Conservation (phyloP, 2,113 vertebrate species). For the Aspiorhynchus laticeps region DNA sequence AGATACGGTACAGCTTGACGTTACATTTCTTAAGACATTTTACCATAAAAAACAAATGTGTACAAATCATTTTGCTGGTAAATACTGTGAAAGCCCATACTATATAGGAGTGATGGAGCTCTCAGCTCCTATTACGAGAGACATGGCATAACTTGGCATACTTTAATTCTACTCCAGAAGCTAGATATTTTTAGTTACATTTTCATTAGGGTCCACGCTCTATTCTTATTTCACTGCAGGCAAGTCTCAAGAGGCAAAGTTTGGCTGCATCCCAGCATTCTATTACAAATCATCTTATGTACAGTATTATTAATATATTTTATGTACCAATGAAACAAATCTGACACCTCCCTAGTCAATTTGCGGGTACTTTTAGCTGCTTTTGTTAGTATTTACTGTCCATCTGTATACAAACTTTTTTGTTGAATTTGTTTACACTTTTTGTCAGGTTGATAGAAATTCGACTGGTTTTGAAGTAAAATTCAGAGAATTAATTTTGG, state of each 20-base stretch:
- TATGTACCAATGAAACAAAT: neutral
- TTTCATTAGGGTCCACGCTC: constrained; percentile 32
- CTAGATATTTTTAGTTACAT: constrained; percentile 33
- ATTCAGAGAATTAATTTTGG: neutral
- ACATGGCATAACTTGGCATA: constrained; percentile 7
- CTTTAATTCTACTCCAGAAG: constrained; percentile 16
- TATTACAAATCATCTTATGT: neutral
- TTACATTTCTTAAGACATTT: neutral
- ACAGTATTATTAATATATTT: neutral
- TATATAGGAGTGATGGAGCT: neutral
- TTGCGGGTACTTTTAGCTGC: neutral
- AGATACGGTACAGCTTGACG: constrained; percentile 13
- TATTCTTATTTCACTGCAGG: constrained; percentile 25
- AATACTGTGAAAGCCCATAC: neutral
- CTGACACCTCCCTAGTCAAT: neutral
- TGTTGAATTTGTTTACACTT: neutral
- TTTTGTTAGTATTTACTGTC: constrained; percentile 1
- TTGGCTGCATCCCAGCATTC: constrained; percentile 1
- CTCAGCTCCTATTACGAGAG: constrained; percentile 4
- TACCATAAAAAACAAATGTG: neutral
- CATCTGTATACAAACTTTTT: neutral
- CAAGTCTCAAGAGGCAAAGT: neutral
- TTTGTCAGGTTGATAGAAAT: too few species aligned
- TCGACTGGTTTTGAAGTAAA: too few species aligned
- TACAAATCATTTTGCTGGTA: neutral